Evolutionary conservation across 2,888 invertebrate species (phyloP), one percentile per base, ranked within the genome.

Genomic region (Andricus curvator): DNA sequence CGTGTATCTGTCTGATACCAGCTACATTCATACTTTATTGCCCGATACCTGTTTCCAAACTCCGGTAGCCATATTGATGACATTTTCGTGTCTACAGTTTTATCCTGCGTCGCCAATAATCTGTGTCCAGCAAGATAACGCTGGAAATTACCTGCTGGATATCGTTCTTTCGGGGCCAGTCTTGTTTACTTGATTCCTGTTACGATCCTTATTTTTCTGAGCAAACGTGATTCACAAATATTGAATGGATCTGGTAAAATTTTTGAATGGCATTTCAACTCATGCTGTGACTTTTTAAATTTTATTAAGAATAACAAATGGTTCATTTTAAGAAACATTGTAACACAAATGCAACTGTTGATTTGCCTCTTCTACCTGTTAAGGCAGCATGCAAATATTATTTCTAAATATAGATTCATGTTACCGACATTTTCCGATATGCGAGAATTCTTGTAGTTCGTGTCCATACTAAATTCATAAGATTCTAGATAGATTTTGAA

Each of bases 11-110:
- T 70, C 70, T 25, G 51, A 44, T 48, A 70, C 70, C 70, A 70
- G 51, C 25, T 48, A 78, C 77, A 81, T 79, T 84, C 84, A 85
- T 83, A 85, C 83, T 87, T 88, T 89, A 88, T 86, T 83, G 80
- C 82, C 79, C 79, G 82, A 81, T 87, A 87, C 86, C 86, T 87
- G 86, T 87, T 85, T 84, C 78, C 79, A 84, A 83, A 82, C 44
- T 77, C 70, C 83, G 41, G 83, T 84, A 84, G 84, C 81, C 64
- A 77, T 80, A 70, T 70, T 48, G 70, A 70, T 70, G 51, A 70
- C 51, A 70, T 48, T 70, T 70, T 70, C 70, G 51, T 70, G 70
- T 70, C 70, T 15, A 25, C 29, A 70, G 51, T 70, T 70, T 70
- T 51, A 70, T 70, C 29, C 70, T 8, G 48, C 51, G 51, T 48